These are phyloP conservation scores for Apamea anceps DNA, from an alignment of 2,888 invertebrate genomes.

Conservation along the genomic window DNA sequence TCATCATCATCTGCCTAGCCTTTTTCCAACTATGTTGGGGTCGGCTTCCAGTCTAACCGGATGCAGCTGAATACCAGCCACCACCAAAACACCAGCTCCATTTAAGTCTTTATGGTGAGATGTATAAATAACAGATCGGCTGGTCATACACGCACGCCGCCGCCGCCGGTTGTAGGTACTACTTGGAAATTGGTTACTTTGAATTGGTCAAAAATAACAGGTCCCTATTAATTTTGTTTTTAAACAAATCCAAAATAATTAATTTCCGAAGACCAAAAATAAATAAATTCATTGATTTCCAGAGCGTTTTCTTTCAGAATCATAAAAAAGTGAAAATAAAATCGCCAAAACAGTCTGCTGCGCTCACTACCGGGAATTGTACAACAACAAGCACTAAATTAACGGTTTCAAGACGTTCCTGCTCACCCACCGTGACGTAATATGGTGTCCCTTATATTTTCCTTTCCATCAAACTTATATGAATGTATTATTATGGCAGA, in stretches of 20 bases:
- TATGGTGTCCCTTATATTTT: constrained; percentile 43
- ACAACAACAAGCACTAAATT: not conserved
- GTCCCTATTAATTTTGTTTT: not conserved
- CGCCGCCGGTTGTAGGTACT: too few relatives aligned
- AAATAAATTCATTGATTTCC: not conserved
- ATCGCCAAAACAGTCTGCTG: not conserved
- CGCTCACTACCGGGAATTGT: not conserved
- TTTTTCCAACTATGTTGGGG: too few relatives aligned
- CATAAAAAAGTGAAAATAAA: not conserved
- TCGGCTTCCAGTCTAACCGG: too few relatives aligned
- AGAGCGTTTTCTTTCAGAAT: not conserved
- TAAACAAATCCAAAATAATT: not conserved
- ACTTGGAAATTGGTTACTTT: not conserved
- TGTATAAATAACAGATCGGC: too few relatives aligned
- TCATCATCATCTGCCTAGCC: too few relatives aligned
- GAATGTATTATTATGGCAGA: constrained; percentile 45
- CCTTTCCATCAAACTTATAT: constrained; percentile 40
- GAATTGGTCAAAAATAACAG: not conserved
- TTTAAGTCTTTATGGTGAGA: too few relatives aligned
- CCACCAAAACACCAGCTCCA: too few relatives aligned
- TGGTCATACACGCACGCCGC: too few relatives aligned
- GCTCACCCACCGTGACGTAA: constrained; percentile 30
- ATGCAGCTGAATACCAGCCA: too few relatives aligned
- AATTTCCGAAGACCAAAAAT: not conserved
- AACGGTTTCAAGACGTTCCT: constrained; percentile 34